Percentiles rank a stretch among this genome's conserved stretches.
Evolutionary conservation across 35 echinoderm and acorn worm species (phyloP).

Genomic region (Lytechinus variegatus): DNA sequence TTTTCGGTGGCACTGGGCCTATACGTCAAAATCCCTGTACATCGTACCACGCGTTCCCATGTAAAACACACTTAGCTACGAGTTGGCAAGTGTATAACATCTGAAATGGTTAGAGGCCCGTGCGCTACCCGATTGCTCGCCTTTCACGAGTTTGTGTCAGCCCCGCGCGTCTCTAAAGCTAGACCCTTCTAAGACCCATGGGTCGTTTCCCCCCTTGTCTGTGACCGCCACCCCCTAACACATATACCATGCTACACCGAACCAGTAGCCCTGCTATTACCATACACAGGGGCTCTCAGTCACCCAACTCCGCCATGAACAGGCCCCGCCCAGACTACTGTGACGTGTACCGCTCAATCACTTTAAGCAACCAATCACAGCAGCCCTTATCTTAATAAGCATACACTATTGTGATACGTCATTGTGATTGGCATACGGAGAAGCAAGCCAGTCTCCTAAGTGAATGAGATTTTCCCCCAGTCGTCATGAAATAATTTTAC

Average conservation of each 20-base stretch:
- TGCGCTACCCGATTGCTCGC: not conserved
- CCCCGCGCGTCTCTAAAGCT: constrained; percentile 28
- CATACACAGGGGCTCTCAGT: constrained; percentile 18
- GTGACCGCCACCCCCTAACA: not conserved
- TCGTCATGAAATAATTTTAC: constrained; percentile 30
- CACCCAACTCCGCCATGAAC: not conserved
- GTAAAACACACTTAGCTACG: constrained; percentile 46
- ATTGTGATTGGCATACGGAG: not conserved
- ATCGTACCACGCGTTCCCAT: constrained; percentile 18
- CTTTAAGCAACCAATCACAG: not conserved
- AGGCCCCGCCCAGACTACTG: constrained; percentile 4
- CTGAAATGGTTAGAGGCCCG: constrained; percentile 45
- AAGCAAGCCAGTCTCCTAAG: not conserved
- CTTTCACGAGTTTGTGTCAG: constrained; percentile 43
- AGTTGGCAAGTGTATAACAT: constrained; percentile 49
- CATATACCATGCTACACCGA: constrained; percentile 30
- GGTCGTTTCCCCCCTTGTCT: constrained; percentile 45
- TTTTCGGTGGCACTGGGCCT: constrained; percentile 5
- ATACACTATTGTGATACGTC: constrained; percentile 48
- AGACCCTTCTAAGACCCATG: not conserved
- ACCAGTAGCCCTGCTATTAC: not conserved
- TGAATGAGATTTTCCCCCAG: not conserved
- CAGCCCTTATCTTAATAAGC: not conserved
- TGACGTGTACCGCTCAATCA: constrained; percentile 41
- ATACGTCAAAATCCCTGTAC: constrained; percentile 40